Base-by-base conservation (phyloP, 2,797 vertebrate species). In the Alectoris magna region DNA sequence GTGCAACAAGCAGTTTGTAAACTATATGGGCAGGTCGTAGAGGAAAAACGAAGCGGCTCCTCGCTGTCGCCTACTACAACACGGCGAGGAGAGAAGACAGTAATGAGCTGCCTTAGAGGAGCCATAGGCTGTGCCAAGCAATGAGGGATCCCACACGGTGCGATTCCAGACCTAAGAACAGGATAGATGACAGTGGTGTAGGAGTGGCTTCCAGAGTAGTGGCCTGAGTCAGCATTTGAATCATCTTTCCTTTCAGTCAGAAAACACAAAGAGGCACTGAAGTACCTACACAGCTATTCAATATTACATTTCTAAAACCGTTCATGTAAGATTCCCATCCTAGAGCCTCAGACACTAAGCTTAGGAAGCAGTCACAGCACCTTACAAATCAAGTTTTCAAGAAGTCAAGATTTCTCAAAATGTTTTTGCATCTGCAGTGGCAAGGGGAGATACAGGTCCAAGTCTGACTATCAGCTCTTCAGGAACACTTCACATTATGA, bases 391-490 rank as follows among this genome's bases (percentile, higher is more conserved):
- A 56, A 9, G 22, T 64, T 44, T 75, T 76, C 60, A 46, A 51
- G 13, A 51, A 15, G 46, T 17, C n/a, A 51, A 76, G 60, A 44
- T 49, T 69, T 70, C 64, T 49, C 38, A 4, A 34, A 0, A 0
- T n/a, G 14, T 10, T 84, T 84, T 62, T 62, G 16, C 22, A 51
- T 8, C 13, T 49, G 31, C 49, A 43, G 29, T 31, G 69, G 24
- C 9, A 64, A 46, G 41, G 39, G 48, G 24, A 9, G 16, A n/a
- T 6, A 49, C 6, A 62, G n/a, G 29, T 62, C 23, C 4, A 3
- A 56, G 41, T 6, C 36, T 60, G 44, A 36, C 34, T 70, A 15
- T 38, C 44, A 27, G 49, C 29, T 69, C 72, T 64, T 64, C 69
- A 55, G 69, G n/a, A 72, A 43, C 43, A 64, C 22, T 64, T 80